phyloP scores from a whole-genome alignment of 2,888 invertebrate species.

The Pollenia labialis region DNA sequence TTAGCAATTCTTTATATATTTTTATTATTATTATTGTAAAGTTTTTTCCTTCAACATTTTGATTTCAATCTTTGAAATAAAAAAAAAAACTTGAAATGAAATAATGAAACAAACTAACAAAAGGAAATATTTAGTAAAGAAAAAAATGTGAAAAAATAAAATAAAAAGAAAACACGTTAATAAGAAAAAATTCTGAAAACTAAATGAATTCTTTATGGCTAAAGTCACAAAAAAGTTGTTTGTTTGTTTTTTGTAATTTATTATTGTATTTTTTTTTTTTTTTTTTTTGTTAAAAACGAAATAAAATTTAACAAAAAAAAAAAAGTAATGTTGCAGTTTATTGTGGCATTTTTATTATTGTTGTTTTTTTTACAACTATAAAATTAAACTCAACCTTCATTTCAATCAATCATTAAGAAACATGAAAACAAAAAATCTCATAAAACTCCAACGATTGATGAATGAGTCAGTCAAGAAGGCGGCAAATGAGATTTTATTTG shows the following conservation, averaged over 20 bases:
- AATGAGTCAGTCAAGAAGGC: constrained; percentile 57
- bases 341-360: constrained; percentile 54
- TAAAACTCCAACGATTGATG: constrained; percentile 46
- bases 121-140: constrained; percentile 12
- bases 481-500: constrained; percentile 57
- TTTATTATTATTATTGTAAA: constrained; percentile 17
- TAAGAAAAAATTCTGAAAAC: constrained; percentile 7
- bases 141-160: background rate
- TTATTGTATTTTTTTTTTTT: background rate
- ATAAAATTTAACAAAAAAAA: background rate
- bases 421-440: constrained; percentile 21
- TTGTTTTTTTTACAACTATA: constrained; percentile 31
- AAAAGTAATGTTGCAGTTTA: constrained; percentile 48
- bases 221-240: constrained; percentile 3
- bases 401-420: constrained; percentile 60
- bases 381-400: constrained; percentile 24
- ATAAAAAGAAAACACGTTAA: background rate
- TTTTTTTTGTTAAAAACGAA: constrained; percentile 23
- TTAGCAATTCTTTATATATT: constrained; percentile 32
- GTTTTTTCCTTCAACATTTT: constrained; percentile 16
- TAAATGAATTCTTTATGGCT: constrained; percentile 26
- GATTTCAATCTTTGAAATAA: constrained; percentile 18
- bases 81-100: constrained; percentile 39
- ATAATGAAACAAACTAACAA: constrained; percentile 21
- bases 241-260: background rate